Evolutionary conservation across 2,888 invertebrate species (phyloP), one percentile per base, ranked within the genome.

Genomic region (Ligdia adustata): DNA sequence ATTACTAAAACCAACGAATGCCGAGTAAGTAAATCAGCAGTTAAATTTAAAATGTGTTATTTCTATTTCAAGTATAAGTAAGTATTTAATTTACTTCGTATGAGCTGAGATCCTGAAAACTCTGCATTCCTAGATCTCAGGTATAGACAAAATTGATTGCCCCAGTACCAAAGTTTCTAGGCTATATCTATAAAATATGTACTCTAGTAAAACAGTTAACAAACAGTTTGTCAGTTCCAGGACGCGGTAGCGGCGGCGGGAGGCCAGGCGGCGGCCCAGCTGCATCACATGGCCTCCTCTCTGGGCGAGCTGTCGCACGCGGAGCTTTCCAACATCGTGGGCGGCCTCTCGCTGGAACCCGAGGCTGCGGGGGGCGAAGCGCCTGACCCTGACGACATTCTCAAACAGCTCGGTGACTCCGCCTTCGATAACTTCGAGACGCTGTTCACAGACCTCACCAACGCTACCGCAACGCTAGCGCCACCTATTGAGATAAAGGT

Each of bases 371-470:
- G n/a, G 22, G 7, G 7, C 1, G 86, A 85, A 37, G 79, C 83
- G 0, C 79, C 79, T 38, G 95, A 95, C 72, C 93, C 94, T 35
- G 96, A 95, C 59, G 96, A 96, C 64, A 93, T 96, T 52, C 93
- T 96, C 69, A 95, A 95, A 64, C 95, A 96, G 76, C 88, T 96
- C 28, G 95, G 95, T 20, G 97, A 97, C 67, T 94, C 95, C 40
- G 93, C 95, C 49, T 97, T 97, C 71, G 97, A 97, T 58, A 92
- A 92, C 79, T 93, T 97, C 63, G 97, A 97, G 72, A 95, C 94
- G 61, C 93, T 96, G 72, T 92, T 96, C 65, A 94, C 95, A 50
- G 95, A 96, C 78, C 91, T 96, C 68, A 95, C 94, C 33, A 92
- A 92, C 57, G 91, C 93, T 20, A 88, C 87, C 37, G 96, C 96